Conservation (phyloP, 37 sponge, comb jelly and placozoan species). For the Spongilla lacustris region DNA sequence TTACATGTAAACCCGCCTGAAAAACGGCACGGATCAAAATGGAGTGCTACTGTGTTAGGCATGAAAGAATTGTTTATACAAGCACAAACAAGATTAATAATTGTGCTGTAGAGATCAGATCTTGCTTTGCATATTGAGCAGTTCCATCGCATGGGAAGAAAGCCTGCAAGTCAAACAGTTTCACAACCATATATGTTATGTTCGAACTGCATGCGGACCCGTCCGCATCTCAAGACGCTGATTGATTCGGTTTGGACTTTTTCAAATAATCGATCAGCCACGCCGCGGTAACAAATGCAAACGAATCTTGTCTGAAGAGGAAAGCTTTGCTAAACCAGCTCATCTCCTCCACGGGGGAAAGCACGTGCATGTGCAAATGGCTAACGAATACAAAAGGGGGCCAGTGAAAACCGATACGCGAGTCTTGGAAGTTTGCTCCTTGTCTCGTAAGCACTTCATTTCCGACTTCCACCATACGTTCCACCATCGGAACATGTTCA, state of each 20-base stretch:
- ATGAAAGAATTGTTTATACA: too few species aligned
- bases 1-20: too few species aligned
- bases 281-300: constrained; percentile 58
- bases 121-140: too few species aligned
- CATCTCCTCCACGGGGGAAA: constrained; percentile 66
- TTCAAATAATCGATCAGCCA: constrained; percentile 56
- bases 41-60: too few species aligned
- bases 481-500: constrained; percentile 55
- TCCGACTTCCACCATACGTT: constrained; percentile 72
- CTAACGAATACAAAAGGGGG: constrained; percentile 75
- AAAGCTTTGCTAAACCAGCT: constrained; percentile 59
- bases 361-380: constrained; percentile 85
- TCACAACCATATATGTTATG: neutral
- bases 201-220: neutral
- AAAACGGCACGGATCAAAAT: too few species aligned
- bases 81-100: too few species aligned
- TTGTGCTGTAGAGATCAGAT: too few species aligned
- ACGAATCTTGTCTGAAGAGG: constrained; percentile 67
- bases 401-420: constrained; percentile 88
- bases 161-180: too few species aligned
- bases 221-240: neutral
- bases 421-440: constrained; percentile 61
- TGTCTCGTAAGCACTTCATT: constrained; percentile 34
- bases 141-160: too few species aligned
- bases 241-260: neutral